Evolutionary conservation across 2,888 invertebrate genomes (phyloP), one percentile per base, ranked within the genome.

Genomic region (Steinernema scapterisci): DNA sequence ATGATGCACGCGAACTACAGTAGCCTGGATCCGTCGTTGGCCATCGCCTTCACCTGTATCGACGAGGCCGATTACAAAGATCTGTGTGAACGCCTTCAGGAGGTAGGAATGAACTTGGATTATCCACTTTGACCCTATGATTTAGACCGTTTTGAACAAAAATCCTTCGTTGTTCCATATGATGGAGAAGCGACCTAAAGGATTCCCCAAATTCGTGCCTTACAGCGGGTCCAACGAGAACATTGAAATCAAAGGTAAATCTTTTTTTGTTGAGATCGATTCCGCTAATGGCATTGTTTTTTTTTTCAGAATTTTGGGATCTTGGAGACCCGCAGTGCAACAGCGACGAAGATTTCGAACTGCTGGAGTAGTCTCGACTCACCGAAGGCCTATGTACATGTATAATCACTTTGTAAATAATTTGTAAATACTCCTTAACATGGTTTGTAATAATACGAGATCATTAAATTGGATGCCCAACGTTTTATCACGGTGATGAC

Each of bases 291-390:
- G 13, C 11, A 21, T 2, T 21, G 23, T n/a, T n/a, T n/a, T n/a
- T n/a, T n/a, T 54, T 70, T 83, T 46, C 76, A 84, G 86, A 86
- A 46, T 86, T 83, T 75, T 81, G 81, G 44, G 86, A 86, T 72
- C 83, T 86, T 70, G 85, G 82, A 13, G 81, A 81, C 56, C 82
- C 83, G 1, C 78, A 80, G 54, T 83, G 76, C 73, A 83, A 84
- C 73, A 83, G 82, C 21, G 87, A 87, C 56, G 87, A 87, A 13
- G 83, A 84, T 25, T 87, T 87, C 71, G 87, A 87, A 71, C 76
- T 87, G 9, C 77, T 87, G 25, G 82, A 84, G 73, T 75, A 75
- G 77, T 3, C 38, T 7, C 1, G 6, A 48, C 48, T 13, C 63
- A 19, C 19, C 13, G 13, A 31, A 27, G 25, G 9, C 63, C 16